phyloP scores from a whole-genome alignment of 2,797 vertebrate species.

The Fundulus diaphanus region DNA sequence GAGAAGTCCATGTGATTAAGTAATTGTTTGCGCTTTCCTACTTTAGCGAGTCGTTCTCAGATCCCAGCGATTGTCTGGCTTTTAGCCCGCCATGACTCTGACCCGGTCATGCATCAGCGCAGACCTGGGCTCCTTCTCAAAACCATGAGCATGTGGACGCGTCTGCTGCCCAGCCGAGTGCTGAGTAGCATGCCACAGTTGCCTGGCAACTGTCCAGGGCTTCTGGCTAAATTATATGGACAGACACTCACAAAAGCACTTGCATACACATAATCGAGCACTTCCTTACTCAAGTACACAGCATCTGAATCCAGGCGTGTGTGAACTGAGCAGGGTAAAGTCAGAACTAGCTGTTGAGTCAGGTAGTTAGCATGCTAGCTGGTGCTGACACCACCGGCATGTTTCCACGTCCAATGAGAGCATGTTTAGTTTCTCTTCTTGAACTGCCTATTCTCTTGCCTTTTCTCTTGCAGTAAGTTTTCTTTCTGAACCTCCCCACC shows the following conservation, averaged over 20 bases:
- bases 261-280: slow-evolving; percentile 58
- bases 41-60: slow-evolving; percentile 40
- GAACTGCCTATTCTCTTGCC: slow-evolving; percentile 27
- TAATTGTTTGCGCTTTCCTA: slow-evolving; percentile 35
- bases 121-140: slow-evolving; percentile 64
- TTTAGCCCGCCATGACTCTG: slow-evolving; percentile 56
- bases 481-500: slow-evolving; percentile 53
- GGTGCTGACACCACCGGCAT: slow-evolving; percentile 10
- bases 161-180: slow-evolving; percentile 66
- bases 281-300: slow-evolving; percentile 54
- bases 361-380: slow-evolving; percentile 18
- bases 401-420: slow-evolving; percentile 36
- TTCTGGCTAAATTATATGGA: slow-evolving; percentile 76
- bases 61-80: slow-evolving; percentile 48
- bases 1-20: slow-evolving; percentile 34
- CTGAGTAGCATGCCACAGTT: slow-evolving; percentile 78
- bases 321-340: slow-evolving; percentile 12
- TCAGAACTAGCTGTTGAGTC: background rate
- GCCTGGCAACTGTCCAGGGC: slow-evolving; percentile 83
- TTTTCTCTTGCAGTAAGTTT: slow-evolving; percentile 66
- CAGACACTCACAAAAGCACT: slow-evolving; percentile 68
- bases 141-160: slow-evolving; percentile 62
- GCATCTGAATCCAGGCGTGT: slow-evolving; percentile 41
- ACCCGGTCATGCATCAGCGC: slow-evolving; percentile 52
- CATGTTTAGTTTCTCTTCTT: slow-evolving; percentile 3